These are phyloP conservation scores for Apis cerana DNA, from an alignment of 1,140 invertebrate species.

Conservation along the genomic window DNA sequence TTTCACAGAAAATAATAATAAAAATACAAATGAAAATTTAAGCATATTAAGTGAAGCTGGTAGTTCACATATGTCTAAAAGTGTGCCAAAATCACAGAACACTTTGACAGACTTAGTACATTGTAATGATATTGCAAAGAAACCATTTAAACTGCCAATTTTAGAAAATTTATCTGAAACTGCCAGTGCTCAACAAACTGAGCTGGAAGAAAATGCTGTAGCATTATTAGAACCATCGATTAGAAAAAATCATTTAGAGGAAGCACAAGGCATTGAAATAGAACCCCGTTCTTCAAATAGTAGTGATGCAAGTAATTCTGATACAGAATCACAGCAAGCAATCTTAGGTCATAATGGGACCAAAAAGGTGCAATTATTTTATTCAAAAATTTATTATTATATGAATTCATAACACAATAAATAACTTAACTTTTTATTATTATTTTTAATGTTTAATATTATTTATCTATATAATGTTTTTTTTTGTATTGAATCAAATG, in stretches of 20 bases:
- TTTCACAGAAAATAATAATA: conserved; percentile 54
- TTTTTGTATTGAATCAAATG: background rate
- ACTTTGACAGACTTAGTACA: conserved; percentile 23
- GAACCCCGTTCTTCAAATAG: conserved; percentile 74
- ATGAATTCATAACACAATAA: background rate
- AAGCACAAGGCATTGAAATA: conserved; percentile 65
- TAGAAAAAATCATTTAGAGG: conserved; percentile 64
- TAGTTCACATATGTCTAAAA: conserved; percentile 34
- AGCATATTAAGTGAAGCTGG: conserved; percentile 20
- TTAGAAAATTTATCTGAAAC: conserved; percentile 73
- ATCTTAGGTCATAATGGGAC: conserved; percentile 62
- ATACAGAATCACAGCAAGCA: conserved; percentile 75
- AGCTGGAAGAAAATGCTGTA: conserved; percentile 72
- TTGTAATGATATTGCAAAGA: conserved; percentile 59
- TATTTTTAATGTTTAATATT: background rate
- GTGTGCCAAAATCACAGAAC: conserved; percentile 26
- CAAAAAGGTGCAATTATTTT: conserved; percentile 65
- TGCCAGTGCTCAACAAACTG: conserved; percentile 69
- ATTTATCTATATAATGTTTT: background rate
- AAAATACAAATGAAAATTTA: conserved; percentile 44
- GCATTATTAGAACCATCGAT: conserved; percentile 65
- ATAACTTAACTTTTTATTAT: background rate
- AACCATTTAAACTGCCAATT: conserved; percentile 76
- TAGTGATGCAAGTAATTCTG: conserved; percentile 78
- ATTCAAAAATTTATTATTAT: conserved; percentile 1